Evolutionary conservation across 64 coral and sea anemone genomes (phyloP).

Genomic region (Astreopora myriophthalma): DNA sequence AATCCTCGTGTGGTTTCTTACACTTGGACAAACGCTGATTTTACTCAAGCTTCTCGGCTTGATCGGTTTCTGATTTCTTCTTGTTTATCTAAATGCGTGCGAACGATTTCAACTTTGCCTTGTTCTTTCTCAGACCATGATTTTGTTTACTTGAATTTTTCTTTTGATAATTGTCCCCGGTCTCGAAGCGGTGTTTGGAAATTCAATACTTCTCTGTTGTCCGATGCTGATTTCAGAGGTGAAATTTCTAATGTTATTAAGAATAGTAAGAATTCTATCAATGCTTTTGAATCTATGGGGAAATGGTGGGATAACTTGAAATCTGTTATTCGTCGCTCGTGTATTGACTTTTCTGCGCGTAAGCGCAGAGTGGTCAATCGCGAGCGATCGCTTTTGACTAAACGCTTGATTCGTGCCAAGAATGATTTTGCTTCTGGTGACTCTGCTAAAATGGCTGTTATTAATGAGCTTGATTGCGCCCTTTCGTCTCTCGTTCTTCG

Average conservation of each 20-base stretch:
- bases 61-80: not conserved
- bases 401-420: not conserved
- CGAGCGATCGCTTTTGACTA: not conserved
- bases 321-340: not conserved
- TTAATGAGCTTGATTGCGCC: too few relatives aligned
- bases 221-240: not conserved
- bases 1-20: not conserved
- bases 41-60: not conserved
- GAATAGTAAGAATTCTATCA: not conserved
- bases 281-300: not conserved
- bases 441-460: too few relatives aligned
- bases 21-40: slow-evolving; percentile 13
- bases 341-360: not conserved
- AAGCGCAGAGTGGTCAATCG: not conserved
- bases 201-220: not conserved
- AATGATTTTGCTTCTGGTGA: not conserved
- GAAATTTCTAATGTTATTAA: not conserved
- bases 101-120: not conserved
- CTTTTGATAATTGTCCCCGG: not conserved
- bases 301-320: slow-evolving; percentile 66
- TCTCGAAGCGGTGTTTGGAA: slow-evolving; percentile 20
- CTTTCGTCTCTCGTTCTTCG: too few relatives aligned
- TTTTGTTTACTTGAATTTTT: not conserved
- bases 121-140: slow-evolving; percentile 26
- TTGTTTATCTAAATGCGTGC: not conserved